phyloP scores from a whole-genome alignment of 2,113 vertebrate genomes.

The Mus musculus region DNA sequence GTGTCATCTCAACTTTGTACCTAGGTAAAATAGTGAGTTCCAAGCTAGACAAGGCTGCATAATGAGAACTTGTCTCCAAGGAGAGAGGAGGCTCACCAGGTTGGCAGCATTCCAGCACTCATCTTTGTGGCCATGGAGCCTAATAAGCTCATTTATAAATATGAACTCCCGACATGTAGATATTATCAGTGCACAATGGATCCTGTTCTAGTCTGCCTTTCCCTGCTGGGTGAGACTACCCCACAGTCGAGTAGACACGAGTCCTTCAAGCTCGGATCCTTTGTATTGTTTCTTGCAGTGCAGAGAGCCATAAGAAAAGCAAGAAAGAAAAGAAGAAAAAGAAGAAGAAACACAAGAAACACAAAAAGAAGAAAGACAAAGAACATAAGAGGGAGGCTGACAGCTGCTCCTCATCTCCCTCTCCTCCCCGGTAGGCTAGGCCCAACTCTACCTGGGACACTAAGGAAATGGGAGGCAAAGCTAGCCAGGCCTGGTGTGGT shows the following conservation, averaged over 20 bases:
- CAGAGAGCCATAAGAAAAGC: constrained; percentile 87
- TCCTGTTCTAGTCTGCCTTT: not conserved
- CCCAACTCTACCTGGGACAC: not conserved
- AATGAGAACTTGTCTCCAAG: not conserved
- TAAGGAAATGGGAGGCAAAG: not conserved
- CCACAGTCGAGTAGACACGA: too few species aligned
- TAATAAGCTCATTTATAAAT: not conserved
- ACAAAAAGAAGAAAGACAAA: constrained; percentile 79
- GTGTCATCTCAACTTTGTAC: not conserved
- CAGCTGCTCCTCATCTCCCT: constrained; percentile 72
- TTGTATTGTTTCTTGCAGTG: constrained; percentile 63
- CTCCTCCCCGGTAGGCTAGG: constrained; percentile 65
- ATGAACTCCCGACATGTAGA: too few species aligned
- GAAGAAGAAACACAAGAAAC: constrained; percentile 87
- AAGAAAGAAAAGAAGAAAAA: constrained; percentile 92
- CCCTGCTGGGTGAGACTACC: not conserved
- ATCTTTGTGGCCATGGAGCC: not conserved
- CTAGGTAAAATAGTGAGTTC: too few species aligned
- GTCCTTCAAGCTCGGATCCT: not conserved
- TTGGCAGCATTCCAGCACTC: not conserved
- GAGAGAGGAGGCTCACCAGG: not conserved
- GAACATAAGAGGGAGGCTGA: constrained; percentile 77
- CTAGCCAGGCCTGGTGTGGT: not conserved
- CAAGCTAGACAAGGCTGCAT: not conserved
- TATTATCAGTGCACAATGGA: not conserved